A percentile compares a stretch with the other conserved stretches of the same genome.
Conservation (phyloP, 1,140 invertebrate genomes). For the Pogonomyrmex barbatus region DNA sequence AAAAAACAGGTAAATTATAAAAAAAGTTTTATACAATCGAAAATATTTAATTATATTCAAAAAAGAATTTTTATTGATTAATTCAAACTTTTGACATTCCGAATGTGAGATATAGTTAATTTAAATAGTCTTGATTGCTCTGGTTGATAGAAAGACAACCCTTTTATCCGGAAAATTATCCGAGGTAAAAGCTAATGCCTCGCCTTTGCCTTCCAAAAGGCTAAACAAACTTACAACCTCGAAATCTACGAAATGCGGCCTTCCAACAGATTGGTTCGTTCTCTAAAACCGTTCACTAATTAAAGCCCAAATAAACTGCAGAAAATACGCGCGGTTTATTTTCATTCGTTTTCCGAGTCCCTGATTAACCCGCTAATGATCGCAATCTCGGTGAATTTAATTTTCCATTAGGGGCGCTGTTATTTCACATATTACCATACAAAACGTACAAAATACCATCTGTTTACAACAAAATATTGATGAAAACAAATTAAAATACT, state of each 20-base stretch:
- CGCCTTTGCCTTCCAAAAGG: neutral
- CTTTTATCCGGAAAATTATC: conserved; percentile 14
- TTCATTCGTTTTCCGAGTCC: conserved; percentile 6
- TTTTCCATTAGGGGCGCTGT: conserved; percentile 16
- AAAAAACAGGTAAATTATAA: neutral
- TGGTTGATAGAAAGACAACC: conserved; percentile 1
- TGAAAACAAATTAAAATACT: neutral
- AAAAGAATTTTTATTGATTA: conserved; percentile 2
- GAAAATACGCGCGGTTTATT: conserved; percentile 25
- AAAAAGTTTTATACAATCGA: neutral
- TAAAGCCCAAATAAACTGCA: conserved; percentile 49
- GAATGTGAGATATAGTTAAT: neutral
- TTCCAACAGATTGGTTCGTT: conserved; percentile 30
- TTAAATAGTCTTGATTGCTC: neutral
- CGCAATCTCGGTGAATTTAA: conserved; percentile 15
- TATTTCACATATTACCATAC: conserved; percentile 20
- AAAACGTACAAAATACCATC: conserved; percentile 6
- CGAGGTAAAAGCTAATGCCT: neutral
- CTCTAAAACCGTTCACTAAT: conserved; percentile 55
- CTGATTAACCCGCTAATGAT: conserved; percentile 28
- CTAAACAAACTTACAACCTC: conserved; percentile 44
- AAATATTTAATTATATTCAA: neutral
- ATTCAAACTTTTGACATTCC: neutral
- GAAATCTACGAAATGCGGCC: conserved; percentile 24
- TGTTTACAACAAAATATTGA: neutral